Conservation (phyloP, 1,140 invertebrate species). For the Drosophila watanabei region DNA sequence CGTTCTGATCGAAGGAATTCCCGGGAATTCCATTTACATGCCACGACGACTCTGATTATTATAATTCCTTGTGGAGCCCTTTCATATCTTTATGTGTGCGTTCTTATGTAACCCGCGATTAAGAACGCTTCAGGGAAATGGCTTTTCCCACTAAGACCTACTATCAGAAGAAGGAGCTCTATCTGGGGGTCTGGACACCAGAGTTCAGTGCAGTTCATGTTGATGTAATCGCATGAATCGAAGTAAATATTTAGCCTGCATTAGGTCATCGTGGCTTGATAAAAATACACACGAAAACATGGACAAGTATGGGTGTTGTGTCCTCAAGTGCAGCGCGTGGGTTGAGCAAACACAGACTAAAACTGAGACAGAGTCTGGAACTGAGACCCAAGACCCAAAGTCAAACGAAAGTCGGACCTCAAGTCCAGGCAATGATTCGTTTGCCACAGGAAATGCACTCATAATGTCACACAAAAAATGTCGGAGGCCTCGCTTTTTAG, state of each 20-base stretch:
- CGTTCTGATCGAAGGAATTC: conserved; percentile 8
- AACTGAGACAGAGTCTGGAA: not conserved
- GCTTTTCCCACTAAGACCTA: conserved; percentile 29
- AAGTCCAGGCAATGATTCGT: conserved; percentile 11
- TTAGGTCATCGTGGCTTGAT: conserved; percentile 70
- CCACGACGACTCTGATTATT: not conserved
- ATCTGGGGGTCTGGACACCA: conserved; percentile 1
- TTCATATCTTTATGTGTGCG: conserved; percentile 27
- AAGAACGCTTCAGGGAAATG: conserved; percentile 39
- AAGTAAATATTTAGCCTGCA: conserved; percentile 68
- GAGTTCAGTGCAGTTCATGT: conserved; percentile 45
- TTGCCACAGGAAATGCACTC: conserved; percentile 62
- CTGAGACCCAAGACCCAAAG: conserved; percentile 6
- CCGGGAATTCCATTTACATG: conserved; percentile 45
- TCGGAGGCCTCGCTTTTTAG: conserved; percentile 35
- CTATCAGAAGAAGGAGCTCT: conserved; percentile 47
- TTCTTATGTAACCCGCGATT: conserved; percentile 42
- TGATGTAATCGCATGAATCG: conserved; percentile 55
- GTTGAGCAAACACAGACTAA: conserved; percentile 36
- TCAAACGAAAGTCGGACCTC: conserved; percentile 31
- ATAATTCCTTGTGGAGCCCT: conserved; percentile 31
- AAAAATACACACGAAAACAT: conserved; percentile 29
- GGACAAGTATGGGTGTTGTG: conserved; percentile 19
- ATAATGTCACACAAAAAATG: conserved; percentile 19
- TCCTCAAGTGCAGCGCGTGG: conserved; percentile 51